Percentiles rank a stretch among this genome's conserved stretches.
phyloP scores from a whole-genome alignment of 2,888 invertebrate genomes.

The Drosophila pseudotakahashii region DNA sequence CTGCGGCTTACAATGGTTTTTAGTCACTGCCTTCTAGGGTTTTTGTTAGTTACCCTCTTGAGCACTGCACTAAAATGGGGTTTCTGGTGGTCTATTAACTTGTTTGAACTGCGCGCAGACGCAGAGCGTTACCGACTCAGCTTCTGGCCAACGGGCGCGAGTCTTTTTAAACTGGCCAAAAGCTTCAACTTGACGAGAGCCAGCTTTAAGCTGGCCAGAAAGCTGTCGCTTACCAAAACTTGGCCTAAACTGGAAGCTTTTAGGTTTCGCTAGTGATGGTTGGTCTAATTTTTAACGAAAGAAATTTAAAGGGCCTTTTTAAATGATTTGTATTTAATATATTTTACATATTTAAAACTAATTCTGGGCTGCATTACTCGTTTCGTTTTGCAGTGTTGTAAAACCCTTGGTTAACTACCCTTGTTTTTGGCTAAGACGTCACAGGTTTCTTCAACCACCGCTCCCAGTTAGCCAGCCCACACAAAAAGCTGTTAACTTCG shows the following conservation, averaged over 20 bases:
- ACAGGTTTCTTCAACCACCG: conserved; percentile 54
- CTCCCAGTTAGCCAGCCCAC: conserved; percentile 44
- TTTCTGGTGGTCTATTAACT: conserved; percentile 32
- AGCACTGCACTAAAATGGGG: conserved; percentile 33
- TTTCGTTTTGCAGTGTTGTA: conserved; percentile 26
- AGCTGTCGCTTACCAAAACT: conserved; percentile 15
- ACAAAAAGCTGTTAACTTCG: conserved; percentile 36
- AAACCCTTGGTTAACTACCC: neutral
- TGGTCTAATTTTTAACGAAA: neutral
- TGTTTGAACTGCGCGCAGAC: conserved; percentile 73
- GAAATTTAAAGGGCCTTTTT: neutral
- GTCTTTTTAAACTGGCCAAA: conserved; percentile 71
- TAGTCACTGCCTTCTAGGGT: conserved; percentile 36
- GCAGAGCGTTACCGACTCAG: conserved; percentile 79
- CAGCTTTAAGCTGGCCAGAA: conserved; percentile 25
- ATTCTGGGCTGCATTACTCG: neutral
- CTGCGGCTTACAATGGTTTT: conserved; percentile 10
- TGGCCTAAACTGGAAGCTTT: neutral
- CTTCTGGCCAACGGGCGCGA: conserved; percentile 60
- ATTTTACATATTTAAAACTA: neutral
- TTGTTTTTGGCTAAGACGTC: conserved; percentile 53
- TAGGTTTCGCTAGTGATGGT: neutral
- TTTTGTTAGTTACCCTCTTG: conserved; percentile 16
- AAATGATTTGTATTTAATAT: neutral
- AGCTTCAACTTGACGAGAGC: conserved; percentile 15